A percentile compares a stretch with the other conserved stretches of the same genome.
Evolutionary conservation across 2,113 vertebrate species (phyloP).

Genomic region (Myotis yumanensis): DNA sequence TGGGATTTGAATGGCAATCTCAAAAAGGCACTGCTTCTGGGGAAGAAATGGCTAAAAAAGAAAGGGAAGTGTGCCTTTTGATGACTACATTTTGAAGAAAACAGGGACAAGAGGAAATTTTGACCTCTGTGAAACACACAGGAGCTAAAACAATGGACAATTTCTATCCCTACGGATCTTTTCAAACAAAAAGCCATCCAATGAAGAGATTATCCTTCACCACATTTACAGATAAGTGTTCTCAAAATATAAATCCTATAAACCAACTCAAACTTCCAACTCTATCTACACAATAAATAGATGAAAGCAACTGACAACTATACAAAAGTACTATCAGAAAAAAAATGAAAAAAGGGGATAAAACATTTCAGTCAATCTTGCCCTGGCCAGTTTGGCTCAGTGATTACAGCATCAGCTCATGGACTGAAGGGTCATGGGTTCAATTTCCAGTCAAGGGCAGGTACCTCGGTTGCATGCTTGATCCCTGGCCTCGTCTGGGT

Average conservation of each 20-base stretch:
- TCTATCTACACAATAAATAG: background rate
- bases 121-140: background rate
- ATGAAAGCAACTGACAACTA: constrained; percentile 20
- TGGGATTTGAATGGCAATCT: background rate
- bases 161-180: background rate
- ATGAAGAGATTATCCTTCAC: background rate
- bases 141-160: background rate
- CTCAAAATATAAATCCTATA: background rate
- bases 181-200: background rate
- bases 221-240: background rate
- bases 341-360: background rate
- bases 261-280: background rate
- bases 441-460: too few relatives aligned
- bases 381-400: too few relatives aligned
- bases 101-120: background rate
- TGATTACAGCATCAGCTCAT: too few relatives aligned
- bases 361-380: constrained; percentile 23
- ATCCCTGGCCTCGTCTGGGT: too few relatives aligned
- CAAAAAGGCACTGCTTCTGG: background rate
- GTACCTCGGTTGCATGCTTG: too few relatives aligned
- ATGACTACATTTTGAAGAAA: background rate
- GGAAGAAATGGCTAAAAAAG: background rate
- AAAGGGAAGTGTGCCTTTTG: constrained; percentile 8
- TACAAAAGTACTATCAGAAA: constrained; percentile 16
- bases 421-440: too few relatives aligned